Evolutionary conservation across 2,113 vertebrate genomes (phyloP).

Genomic region (Salvelinus namaycush): DNA sequence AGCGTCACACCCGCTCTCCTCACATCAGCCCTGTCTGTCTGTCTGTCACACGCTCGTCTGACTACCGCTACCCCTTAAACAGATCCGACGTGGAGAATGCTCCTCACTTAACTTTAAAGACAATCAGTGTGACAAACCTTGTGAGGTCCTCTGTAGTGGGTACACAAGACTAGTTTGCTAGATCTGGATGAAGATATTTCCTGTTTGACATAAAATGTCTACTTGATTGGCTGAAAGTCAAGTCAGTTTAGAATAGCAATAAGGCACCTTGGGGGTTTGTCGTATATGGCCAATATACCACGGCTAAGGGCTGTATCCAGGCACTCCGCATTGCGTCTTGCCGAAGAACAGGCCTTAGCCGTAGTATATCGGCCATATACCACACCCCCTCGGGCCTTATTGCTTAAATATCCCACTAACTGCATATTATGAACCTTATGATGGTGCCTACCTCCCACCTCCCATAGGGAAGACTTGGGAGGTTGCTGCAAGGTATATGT

Average conservation of each 20-base stretch:
- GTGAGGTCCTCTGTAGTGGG: neutral
- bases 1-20: neutral
- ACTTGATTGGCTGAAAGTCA: neutral
- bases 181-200: no score
- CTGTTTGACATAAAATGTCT: neutral
- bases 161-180: no score
- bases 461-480: neutral
- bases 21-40: slow-evolving; percentile 1
- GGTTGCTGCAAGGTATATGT: neutral
- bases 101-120: neutral
- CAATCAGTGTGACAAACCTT: neutral
- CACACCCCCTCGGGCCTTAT: no score
- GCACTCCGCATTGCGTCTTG: no score
- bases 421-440: neutral
- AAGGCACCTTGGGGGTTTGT: no score
- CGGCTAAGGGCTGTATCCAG: no score
- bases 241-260: no score
- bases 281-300: no score
- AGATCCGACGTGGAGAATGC: neutral
- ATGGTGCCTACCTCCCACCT: neutral
- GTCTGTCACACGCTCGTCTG: neutral
- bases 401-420: neutral
- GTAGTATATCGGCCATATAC: no score
- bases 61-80: neutral
- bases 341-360: no score